phyloP scores from a whole-genome alignment of 2,888 invertebrate genomes.

The Dusona sp. region DNA sequence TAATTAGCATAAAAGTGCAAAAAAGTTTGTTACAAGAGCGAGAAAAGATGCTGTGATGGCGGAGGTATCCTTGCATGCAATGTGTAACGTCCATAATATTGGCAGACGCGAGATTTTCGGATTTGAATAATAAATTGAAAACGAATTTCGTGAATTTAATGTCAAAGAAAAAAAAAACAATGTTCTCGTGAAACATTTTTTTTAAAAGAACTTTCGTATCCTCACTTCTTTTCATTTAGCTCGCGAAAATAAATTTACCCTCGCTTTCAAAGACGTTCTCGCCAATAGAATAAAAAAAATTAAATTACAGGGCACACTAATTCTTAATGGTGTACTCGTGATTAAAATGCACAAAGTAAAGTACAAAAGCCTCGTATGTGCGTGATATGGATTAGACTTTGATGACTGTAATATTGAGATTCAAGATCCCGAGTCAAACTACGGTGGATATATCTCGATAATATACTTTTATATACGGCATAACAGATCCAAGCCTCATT shows the following conservation, averaged over 20 bases:
- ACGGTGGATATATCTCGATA: background rate
- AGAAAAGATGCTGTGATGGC: background rate
- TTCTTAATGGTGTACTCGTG: background rate
- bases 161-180: background rate
- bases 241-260: background rate
- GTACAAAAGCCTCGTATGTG: background rate
- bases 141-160: background rate
- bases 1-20: conserved; percentile 57
- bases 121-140: background rate
- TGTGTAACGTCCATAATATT: background rate
- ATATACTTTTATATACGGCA: background rate
- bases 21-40: background rate
- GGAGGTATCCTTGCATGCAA: background rate
- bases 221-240: background rate
- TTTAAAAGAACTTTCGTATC: background rate
- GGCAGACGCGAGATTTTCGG: background rate
- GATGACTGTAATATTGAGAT: conserved; percentile 29
- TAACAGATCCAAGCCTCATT: background rate
- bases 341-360: background rate
- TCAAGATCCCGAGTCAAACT: conserved; percentile 9
- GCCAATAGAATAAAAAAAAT: background rate
- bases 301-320: background rate
- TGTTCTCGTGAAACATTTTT: background rate
- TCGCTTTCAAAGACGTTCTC: background rate
- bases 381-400: background rate